A percentile compares a stretch with the other conserved stretches of the same genome.
Conservation (phyloP, 37 sponge, comb jelly and placozoan species). For the Oscarella lobularis region DNA sequence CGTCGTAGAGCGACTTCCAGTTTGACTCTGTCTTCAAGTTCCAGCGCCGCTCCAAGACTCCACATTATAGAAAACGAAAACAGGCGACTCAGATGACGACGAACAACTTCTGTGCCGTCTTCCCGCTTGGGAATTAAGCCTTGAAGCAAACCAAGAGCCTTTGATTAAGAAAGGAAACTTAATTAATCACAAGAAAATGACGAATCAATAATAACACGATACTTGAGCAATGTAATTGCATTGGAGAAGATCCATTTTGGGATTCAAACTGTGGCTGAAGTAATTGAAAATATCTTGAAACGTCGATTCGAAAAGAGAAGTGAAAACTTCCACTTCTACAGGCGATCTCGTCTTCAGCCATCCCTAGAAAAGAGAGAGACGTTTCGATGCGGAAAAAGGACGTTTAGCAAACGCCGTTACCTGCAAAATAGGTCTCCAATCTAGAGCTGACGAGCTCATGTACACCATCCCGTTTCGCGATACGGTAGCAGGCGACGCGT, state of each 20-base stretch:
- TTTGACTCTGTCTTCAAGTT: constrained; percentile 80
- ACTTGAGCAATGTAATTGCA: constrained; percentile 94
- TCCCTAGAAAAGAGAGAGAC: constrained; percentile 36
- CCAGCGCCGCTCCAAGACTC: constrained; percentile 91
- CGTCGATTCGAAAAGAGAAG: constrained; percentile 53
- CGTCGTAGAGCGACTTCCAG: constrained; percentile 63
- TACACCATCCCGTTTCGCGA: constrained; percentile 94
- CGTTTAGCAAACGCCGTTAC: too few species aligned
- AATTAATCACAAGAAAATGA: neutral
- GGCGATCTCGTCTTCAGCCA: constrained; percentile 60
- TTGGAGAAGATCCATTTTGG: constrained; percentile 82
- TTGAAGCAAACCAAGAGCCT: constrained; percentile 73
- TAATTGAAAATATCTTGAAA: constrained; percentile 64
- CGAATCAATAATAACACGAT: neutral
- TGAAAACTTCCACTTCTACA: constrained; percentile 17
- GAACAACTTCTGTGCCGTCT: constrained; percentile 17
- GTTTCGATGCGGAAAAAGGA: too few species aligned
- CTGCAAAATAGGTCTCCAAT: constrained; percentile 90
- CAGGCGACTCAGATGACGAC: constrained; percentile 44
- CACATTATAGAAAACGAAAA: constrained; percentile 96
- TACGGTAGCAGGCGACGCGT: constrained; percentile 94
- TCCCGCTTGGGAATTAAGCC: constrained; percentile 58
- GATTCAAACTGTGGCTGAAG: constrained; percentile 42
- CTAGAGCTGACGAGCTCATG: constrained; percentile 92
- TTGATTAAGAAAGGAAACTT: neutral